phyloP scores from a whole-genome alignment of 2,113 vertebrate species.

The Scomber japonicus region DNA sequence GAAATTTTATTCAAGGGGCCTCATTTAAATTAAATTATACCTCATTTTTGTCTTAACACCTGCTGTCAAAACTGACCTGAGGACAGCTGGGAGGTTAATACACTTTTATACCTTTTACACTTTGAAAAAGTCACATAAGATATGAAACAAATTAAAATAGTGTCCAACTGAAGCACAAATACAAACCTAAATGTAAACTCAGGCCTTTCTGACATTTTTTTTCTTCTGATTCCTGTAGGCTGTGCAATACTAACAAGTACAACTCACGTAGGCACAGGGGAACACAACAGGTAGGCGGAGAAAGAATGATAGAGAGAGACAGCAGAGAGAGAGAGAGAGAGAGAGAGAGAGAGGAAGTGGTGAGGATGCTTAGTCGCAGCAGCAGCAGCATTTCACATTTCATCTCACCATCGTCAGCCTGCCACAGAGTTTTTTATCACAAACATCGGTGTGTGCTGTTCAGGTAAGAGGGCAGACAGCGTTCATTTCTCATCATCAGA shows the following conservation, averaged over 20 bases:
- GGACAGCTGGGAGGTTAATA: no score
- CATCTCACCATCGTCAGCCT: slow-evolving; percentile 21
- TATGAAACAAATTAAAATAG: no score
- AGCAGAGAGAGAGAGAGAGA: slow-evolving; percentile 18
- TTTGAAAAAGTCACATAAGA: no score
- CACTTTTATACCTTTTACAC: no score
- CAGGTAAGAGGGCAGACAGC: slow-evolving; percentile 54
- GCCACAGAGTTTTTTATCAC: slow-evolving; percentile 5
- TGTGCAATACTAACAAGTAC: neutral
- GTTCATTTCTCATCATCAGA: neutral
- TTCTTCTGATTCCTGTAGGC: no score
- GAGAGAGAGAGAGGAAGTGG: slow-evolving; percentile 63
- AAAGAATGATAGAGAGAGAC: slow-evolving; percentile 20
- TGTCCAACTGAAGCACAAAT: neutral
- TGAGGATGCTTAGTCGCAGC: slow-evolving; percentile 56
- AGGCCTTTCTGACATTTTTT: neutral
- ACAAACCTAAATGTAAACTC: neutral
- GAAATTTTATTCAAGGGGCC: no score
- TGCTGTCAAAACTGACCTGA: no score
- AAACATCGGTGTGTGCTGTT: neutral
- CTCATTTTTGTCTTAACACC: no score
- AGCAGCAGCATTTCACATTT: slow-evolving; percentile 37
- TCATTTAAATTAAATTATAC: no score
- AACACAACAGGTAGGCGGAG: slow-evolving; percentile 60
- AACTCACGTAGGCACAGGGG: slow-evolving; percentile 8